phyloP scores from a whole-genome alignment of 2,888 invertebrate species.

The Tortricodes alternella region DNA sequence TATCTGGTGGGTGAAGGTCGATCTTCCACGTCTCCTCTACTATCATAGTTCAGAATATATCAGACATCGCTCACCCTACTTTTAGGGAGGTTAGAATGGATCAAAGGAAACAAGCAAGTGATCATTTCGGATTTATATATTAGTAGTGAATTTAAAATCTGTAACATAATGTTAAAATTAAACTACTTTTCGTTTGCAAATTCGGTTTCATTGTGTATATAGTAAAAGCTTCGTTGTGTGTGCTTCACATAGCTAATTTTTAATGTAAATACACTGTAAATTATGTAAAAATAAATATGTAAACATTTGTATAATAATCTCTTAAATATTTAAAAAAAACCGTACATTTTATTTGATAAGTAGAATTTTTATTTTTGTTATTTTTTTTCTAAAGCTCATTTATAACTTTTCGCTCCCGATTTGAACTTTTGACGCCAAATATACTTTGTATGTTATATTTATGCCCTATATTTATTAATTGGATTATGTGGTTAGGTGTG shows the following conservation, averaged over 20 bases:
- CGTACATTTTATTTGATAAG: constrained; percentile 52
- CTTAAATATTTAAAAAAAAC: constrained; percentile 51
- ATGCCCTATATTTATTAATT: constrained; percentile 19
- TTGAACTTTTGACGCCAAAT: constrained; percentile 40
- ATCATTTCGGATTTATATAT: constrained; percentile 11
- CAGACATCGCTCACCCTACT: not conserved
- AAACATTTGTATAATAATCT: constrained; percentile 63
- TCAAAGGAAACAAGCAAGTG: not conserved
- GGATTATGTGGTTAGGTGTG: constrained; percentile 11
- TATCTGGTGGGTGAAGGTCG: too few relatives aligned
- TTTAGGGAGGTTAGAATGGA: not conserved
- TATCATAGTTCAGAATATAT: not conserved
- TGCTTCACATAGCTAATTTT: constrained; percentile 30
- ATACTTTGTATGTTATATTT: constrained; percentile 15
- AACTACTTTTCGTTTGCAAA: constrained; percentile 36
- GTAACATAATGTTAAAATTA: constrained; percentile 32
- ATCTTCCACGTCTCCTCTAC: too few relatives aligned
- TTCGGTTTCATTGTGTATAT: constrained; percentile 40
- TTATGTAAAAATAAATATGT: constrained; percentile 55
- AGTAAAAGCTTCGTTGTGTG: constrained; percentile 52
- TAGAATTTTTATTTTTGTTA: constrained; percentile 53
- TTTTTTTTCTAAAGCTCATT: constrained; percentile 55
- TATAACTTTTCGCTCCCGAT: constrained; percentile 43
- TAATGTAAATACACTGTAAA: constrained; percentile 64
- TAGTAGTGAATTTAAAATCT: constrained; percentile 13